phyloP scores from a whole-genome alignment of 2,113 vertebrate species.

The Phaethornis superciliosus region DNA sequence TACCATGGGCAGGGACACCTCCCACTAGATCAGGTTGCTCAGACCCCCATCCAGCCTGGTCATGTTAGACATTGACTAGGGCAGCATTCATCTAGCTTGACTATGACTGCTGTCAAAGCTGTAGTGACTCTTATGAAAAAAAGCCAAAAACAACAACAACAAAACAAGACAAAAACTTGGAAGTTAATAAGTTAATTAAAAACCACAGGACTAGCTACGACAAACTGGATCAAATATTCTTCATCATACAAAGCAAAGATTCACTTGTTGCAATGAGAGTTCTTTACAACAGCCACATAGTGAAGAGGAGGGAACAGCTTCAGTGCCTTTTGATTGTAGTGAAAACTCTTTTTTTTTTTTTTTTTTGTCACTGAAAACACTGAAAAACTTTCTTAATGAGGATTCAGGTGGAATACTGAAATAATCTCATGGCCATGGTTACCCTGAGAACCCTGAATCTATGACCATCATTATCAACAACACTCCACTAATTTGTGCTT shows the following conservation, averaged over 20 bases:
- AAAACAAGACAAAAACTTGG: neutral
- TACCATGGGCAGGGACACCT: too few relatives aligned
- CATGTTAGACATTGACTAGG: neutral
- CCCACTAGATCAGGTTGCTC: too few relatives aligned
- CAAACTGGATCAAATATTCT: neutral
- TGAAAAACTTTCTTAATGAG: neutral
- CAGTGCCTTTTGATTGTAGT: neutral
- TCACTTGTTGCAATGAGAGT: neutral
- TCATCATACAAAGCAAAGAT: neutral
- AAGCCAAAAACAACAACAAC: neutral
- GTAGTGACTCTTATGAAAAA: neutral
- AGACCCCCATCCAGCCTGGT: accelerated
- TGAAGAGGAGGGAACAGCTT: neutral
- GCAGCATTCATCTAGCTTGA: neutral
- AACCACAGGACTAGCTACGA: neutral
- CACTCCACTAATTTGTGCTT: neutral
- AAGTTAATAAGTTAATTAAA: neutral
- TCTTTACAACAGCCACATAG: neutral
- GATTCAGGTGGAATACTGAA: neutral
- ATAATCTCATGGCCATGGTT: neutral
- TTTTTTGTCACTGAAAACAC: neutral
- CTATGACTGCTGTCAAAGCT: neutral
- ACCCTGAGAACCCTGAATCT: neutral
- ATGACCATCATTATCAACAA: neutral
- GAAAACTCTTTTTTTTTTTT: neutral